Conservation (phyloP, 2,113 vertebrate species). For the Calidris pugnax region DNA sequence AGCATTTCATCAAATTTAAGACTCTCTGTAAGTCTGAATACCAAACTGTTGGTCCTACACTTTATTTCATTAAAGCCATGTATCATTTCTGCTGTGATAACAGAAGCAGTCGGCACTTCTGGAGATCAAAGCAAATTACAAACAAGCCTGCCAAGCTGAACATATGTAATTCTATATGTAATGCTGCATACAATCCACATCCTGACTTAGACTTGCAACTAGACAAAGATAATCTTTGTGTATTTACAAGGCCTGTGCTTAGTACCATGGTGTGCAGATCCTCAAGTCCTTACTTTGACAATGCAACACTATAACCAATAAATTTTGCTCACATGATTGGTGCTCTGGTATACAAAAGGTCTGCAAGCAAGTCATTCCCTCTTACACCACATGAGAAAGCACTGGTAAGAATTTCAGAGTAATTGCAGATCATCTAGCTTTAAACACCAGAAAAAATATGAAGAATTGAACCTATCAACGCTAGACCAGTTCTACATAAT, state of each 20-base stretch:
- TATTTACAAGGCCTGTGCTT: neutral
- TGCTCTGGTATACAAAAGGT: neutral
- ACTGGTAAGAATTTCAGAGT: neutral
- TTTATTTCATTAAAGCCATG: slow-evolving; percentile 40
- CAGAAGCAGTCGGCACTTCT: slow-evolving; percentile 24
- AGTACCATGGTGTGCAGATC: neutral
- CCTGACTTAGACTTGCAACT: neutral
- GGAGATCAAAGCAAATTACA: slow-evolving; percentile 38
- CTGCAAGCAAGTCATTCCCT: neutral
- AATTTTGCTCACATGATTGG: neutral
- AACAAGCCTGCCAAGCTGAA: slow-evolving; percentile 1
- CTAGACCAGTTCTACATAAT: neutral
- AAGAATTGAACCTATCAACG: neutral
- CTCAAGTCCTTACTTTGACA: neutral
- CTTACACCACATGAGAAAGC: neutral
- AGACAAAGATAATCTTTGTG: slow-evolving; percentile 54
- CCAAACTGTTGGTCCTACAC: neutral
- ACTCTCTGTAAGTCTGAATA: neutral
- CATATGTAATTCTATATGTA: slow-evolving; percentile 52
- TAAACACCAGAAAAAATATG: neutral
- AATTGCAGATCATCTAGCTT: neutral
- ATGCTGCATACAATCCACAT: neutral
- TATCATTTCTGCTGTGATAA: slow-evolving; percentile 44
- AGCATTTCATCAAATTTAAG: neutral
- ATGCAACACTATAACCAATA: neutral